These are phyloP conservation scores for Zosterops japonicus DNA, from an alignment of 2,113 vertebrate genomes.

Conservation along the genomic window DNA sequence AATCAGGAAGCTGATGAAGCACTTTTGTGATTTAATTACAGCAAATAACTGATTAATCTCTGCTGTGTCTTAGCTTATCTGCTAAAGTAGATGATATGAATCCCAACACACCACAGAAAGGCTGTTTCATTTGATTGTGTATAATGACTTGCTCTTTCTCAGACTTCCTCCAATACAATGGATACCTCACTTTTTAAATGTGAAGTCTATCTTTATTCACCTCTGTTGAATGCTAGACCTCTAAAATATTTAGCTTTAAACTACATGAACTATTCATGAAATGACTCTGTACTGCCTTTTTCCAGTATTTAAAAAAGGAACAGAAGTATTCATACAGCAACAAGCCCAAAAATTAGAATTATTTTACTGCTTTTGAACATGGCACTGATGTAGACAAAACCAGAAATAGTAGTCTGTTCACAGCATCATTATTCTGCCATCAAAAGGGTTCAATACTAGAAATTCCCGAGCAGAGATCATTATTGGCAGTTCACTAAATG, in stretches of 20 bases:
- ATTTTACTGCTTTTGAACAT: constrained; percentile 38
- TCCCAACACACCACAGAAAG: constrained; percentile 2
- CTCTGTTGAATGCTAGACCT: constrained; percentile 19
- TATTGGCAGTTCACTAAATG: constrained; percentile 6
- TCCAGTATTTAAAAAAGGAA: not conserved
- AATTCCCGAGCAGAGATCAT: constrained; percentile 27
- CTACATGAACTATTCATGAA: not conserved
- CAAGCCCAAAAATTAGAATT: constrained; percentile 28
- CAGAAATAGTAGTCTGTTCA: constrained; percentile 42
- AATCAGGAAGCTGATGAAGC: not conserved
- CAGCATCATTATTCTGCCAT: constrained; percentile 36
- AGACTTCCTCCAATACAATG: constrained; percentile 18
- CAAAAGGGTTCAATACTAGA: constrained; percentile 30
- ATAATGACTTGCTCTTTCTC: constrained; percentile 52
- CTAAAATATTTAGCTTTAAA: constrained; percentile 29
- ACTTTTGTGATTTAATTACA: constrained; percentile 25
- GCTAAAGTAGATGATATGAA: constrained; percentile 23
- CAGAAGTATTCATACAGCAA: constrained; percentile 30
- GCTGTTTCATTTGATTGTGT: constrained; percentile 32
- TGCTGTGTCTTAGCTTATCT: constrained; percentile 46
- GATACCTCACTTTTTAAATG: constrained; percentile 10
- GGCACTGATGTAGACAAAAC: constrained; percentile 48
- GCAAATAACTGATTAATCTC: constrained; percentile 57
- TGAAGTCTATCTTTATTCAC: constrained; percentile 28
- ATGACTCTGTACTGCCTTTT: not conserved